Base-by-base conservation (phyloP, 2,888 invertebrate species). In the Prostheceraeus crozeri region DNA sequence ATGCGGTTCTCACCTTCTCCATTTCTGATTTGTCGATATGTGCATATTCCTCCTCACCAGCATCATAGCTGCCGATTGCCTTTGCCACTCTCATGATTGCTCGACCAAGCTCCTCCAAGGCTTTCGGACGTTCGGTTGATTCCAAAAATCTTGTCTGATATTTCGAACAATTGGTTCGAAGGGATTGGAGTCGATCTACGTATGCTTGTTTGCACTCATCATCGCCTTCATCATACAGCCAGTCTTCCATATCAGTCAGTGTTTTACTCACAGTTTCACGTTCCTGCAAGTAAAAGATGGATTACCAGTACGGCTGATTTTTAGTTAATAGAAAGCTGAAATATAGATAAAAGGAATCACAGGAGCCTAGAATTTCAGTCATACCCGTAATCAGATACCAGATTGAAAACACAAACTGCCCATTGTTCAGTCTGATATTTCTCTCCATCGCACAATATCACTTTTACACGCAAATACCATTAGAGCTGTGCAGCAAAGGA, bases 191-290 rank as follows among this genome's bases (percentile, higher is more conserved):
- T 66, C 78, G 78, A 45, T 82, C 80, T 16, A 79, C 71, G 69
- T 84, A 84, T 31, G 84, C 80, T 68, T 84, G 82, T 71, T 85
- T 83, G 66, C 85, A 84, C 73, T 91, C 88, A 71, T 94, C 88
- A 75, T 93, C 93, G 2, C 98, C 98, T 61, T 87, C 87, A 70
- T 93, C 94, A 71, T 98, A 99, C 16, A 98, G 80, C 98, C 98
- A 98, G 72, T 86, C 85, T 77, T 96, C 96, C 68, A 90, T 85
- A 19, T 84, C 82, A 69, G 86, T 87, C 31, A 98, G 80, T 65
- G 83, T 81, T 4, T 67, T 64, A 14, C 69, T 70, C 62, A 81
- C 71, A 6, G 66, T 58, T 27, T 68, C 69, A 51, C 68, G 65
- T 19, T 72, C 72, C 69, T 72, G 53, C 14, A n/a, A n/a, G n/a